Conservation (phyloP, 2,113 vertebrate species). For the Phaetusa simplex region DNA sequence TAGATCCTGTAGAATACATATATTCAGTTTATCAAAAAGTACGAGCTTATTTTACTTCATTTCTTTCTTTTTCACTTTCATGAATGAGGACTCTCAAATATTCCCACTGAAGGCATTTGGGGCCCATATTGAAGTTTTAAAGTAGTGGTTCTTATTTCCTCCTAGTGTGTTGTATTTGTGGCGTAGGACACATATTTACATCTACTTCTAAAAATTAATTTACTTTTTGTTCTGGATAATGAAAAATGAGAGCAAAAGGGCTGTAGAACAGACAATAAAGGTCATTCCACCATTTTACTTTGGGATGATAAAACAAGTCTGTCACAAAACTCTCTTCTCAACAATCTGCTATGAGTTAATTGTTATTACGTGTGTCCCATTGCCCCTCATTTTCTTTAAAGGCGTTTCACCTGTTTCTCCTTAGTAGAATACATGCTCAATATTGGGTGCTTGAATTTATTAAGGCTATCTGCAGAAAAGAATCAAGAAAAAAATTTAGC, state of each 20-base stretch:
- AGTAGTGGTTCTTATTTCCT: neutral
- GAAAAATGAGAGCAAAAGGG: neutral
- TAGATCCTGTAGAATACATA: neutral
- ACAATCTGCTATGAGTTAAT: neutral
- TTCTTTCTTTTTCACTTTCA: neutral
- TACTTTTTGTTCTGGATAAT: neutral
- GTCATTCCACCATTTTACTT: neutral
- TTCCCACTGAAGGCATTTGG: neutral
- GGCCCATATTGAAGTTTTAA: neutral
- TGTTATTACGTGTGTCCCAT: neutral
- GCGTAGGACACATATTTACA: neutral
- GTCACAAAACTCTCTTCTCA: neutral
- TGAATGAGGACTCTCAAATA: neutral
- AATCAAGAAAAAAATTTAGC: neutral
- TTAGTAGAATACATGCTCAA: neutral
- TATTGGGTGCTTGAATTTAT: neutral
- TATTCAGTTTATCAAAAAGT: neutral
- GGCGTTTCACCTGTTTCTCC: neutral
- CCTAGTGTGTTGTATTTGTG: neutral
- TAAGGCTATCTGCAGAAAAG: neutral
- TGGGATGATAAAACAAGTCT: neutral
- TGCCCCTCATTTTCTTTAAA: neutral
- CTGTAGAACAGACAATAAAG: neutral
- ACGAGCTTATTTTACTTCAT: neutral
- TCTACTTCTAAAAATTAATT: neutral